A percentile compares a stretch with the other conserved stretches of the same genome.
Conservation (phyloP, 1,140 invertebrate genomes). For the Harpegnathos saltator region DNA sequence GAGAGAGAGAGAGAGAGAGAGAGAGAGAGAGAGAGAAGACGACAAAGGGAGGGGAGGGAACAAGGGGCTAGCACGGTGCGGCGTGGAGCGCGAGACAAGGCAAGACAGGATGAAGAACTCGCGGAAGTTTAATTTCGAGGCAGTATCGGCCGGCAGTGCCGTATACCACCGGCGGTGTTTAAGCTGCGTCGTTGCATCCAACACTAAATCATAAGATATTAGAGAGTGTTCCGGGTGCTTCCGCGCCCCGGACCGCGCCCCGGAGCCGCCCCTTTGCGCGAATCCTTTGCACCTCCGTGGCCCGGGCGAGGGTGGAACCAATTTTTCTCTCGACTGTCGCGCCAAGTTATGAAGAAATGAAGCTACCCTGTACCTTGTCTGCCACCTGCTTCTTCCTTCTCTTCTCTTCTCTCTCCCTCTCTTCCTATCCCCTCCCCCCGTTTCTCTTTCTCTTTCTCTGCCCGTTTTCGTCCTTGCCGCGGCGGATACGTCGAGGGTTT, state of each 20-base stretch:
- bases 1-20: neutral
- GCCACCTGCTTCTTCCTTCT: conserved; percentile 65
- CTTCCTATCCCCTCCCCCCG: too few species aligned
- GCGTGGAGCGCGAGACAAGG: conserved; percentile 54
- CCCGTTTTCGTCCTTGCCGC: conserved; percentile 33
- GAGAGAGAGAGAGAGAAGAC: neutral
- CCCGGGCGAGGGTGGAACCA: conserved; percentile 75
- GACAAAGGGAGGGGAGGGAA: conserved; percentile 2
- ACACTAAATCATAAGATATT: conserved; percentile 85
- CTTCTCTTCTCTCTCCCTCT: too few species aligned
- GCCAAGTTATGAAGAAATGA: conserved; percentile 81
- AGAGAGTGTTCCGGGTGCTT: conserved; percentile 70
- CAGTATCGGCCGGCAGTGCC: conserved; percentile 75
- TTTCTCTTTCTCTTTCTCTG: too few species aligned
- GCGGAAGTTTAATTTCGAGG: conserved; percentile 82
- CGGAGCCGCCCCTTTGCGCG: conserved; percentile 44
- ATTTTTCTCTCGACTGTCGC: conserved; percentile 83
- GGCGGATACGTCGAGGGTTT: conserved; percentile 57
- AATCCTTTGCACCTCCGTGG: conserved; percentile 74
- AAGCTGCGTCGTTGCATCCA: conserved; percentile 80
- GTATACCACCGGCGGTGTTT: conserved; percentile 74
- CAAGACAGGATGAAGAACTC: conserved; percentile 52
- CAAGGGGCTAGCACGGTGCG: neutral
- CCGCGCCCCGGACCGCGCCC: conserved; percentile 46
- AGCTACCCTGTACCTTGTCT: conserved; percentile 73